Evolutionary conservation across 2,797 vertebrate species (phyloP).

Genomic region (Xerus rutilus): DNA sequence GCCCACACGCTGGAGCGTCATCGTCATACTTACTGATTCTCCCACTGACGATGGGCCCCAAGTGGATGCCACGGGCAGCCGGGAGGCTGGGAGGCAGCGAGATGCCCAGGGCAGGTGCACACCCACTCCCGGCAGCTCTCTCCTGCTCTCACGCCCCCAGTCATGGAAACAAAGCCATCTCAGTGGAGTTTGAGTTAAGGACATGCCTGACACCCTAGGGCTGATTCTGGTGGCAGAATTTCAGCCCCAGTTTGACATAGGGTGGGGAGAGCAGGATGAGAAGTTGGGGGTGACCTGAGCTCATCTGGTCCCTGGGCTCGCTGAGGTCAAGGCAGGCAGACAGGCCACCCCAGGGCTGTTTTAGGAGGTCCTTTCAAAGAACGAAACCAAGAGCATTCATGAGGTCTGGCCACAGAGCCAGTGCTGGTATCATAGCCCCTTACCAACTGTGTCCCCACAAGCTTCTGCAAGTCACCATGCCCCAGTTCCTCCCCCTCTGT

Average conservation of each 20-base stretch:
- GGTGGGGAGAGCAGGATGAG: background rate
- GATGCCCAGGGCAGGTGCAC: background rate
- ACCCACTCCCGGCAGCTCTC: background rate
- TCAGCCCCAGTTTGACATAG: accelerated
- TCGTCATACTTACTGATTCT: background rate
- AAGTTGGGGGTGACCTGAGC: background rate
- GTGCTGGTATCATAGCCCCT: background rate
- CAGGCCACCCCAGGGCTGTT: accelerated
- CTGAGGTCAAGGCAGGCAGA: background rate
- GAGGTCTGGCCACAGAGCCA: accelerated
- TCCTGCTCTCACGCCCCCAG: background rate
- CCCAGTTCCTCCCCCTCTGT: background rate
- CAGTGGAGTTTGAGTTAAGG: background rate
- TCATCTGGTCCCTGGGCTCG: background rate
- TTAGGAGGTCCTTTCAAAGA: background rate
- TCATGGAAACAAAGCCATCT: background rate
- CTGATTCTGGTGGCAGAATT: background rate
- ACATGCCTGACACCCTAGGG: background rate
- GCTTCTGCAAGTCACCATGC: accelerated
- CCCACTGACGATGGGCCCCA: background rate
- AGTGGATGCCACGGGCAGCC: background rate
- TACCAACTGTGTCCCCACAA: accelerated
- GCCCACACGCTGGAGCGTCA: background rate
- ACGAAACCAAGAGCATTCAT: background rate
- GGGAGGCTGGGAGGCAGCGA: background rate